phyloP scores from a whole-genome alignment of 2,797 vertebrate genomes.

The Crocidura indochinensis region DNA sequence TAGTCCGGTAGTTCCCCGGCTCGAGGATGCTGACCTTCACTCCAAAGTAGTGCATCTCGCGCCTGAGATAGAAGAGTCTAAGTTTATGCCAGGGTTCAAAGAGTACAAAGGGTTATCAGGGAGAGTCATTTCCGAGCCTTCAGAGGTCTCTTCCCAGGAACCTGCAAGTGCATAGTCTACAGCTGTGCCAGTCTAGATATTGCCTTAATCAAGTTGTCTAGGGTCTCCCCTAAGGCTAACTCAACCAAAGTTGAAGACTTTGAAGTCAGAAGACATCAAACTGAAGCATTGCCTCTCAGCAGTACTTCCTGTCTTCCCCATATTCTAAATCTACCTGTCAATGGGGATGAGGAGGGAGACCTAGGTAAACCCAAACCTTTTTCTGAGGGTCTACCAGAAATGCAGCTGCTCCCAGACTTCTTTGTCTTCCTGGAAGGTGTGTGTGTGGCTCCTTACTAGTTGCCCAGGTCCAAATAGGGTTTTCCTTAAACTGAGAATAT shows the following conservation, averaged over 20 bases:
- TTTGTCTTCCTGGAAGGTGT: neutral
- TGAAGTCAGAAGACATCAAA: slow-evolving; percentile 30
- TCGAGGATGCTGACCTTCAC: slow-evolving; percentile 87
- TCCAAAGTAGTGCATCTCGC: slow-evolving; percentile 86
- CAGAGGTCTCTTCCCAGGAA: neutral
- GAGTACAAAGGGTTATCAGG: neutral
- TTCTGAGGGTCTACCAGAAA: neutral
- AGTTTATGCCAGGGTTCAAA: slow-evolving; percentile 15
- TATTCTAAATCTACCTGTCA: neutral
- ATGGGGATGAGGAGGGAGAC: neutral
- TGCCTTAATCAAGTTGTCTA: neutral
- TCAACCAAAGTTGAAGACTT: neutral
- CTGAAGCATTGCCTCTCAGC: neutral
- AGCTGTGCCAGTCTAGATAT: neutral
- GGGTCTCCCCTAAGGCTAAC: neutral
- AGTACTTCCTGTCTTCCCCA: neutral
- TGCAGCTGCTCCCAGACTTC: neutral
- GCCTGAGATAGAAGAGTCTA: slow-evolving; percentile 72
- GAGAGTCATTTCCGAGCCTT: neutral
- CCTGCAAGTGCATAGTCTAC: neutral
- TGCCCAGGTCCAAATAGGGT: neutral
- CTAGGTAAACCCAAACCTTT: neutral
- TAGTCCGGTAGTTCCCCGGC: slow-evolving; percentile 84
- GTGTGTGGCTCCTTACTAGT: neutral
- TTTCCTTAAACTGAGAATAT: neutral